Percentiles rank a stretch among this genome's conserved stretches.
phyloP scores from a whole-genome alignment of 1,140 invertebrate species.

The Lethrus apterus region DNA sequence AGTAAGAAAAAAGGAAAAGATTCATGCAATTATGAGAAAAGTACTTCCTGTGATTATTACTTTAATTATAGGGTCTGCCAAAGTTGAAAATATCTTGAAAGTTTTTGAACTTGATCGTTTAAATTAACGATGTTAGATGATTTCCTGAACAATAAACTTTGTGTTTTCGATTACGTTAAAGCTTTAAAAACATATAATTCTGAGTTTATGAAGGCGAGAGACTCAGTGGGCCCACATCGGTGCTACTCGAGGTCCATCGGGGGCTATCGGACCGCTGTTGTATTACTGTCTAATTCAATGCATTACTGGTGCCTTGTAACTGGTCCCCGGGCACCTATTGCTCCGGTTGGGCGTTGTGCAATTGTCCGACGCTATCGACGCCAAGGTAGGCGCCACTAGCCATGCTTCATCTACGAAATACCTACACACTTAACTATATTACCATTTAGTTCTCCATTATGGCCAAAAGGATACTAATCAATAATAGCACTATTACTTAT shows the following conservation, averaged over 20 bases:
- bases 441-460: too few relatives aligned
- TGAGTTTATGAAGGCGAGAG: slow-evolving; percentile 25
- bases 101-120: not conserved
- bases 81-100: not conserved
- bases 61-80: not conserved
- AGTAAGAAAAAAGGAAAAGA: too few relatives aligned
- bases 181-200: slow-evolving; percentile 28
- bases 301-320: slow-evolving; percentile 42
- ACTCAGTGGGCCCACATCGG: slow-evolving; percentile 23
- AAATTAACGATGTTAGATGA: too few relatives aligned
- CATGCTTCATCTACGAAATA: slow-evolving; percentile 8
- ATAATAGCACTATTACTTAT: too few relatives aligned
- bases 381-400: slow-evolving; percentile 26
- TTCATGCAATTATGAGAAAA: too few relatives aligned
- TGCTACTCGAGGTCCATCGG: slow-evolving; percentile 23
- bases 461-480: too few relatives aligned
- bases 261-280: slow-evolving; percentile 31
- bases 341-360: slow-evolving; percentile 36
- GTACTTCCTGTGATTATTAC: too few relatives aligned
- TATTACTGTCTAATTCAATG: slow-evolving; percentile 43
- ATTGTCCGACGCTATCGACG: slow-evolving; percentile 33
- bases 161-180: slow-evolving; percentile 17
- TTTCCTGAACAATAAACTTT: slow-evolving; percentile 4
- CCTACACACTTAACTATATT: too few relatives aligned
- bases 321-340: slow-evolving; percentile 38